Base-by-base conservation (phyloP, 37 sponge, comb jelly and placozoan genomes). In the Oscarella lobularis region DNA sequence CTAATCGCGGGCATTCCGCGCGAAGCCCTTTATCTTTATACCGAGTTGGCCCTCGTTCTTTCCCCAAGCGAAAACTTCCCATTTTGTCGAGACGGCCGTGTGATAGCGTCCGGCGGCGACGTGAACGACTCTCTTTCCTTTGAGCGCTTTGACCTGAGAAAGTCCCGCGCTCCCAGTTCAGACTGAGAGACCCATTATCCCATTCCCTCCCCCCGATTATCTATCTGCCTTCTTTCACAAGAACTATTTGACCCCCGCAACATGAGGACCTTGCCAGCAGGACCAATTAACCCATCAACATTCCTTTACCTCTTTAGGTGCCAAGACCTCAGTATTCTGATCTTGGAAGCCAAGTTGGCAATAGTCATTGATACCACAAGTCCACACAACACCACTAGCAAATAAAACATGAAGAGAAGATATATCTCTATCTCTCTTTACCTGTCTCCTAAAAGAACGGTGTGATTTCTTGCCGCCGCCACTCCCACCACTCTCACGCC, bases 321-420 rank as follows among this genome's bases (percentile, higher is more conserved):
- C n/a, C n/a, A n/a, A n/a, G n/a, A n/a, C n/a, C n/a, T n/a, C n/a
- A n/a, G n/a, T n/a, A n/a, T n/a, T n/a, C n/a, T n/a, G n/a, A n/a
- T n/a, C n/a, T n/a, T n/a, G n/a, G 1, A 75, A 79, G 3, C 91
- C 95, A 27, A 94, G 82, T 73, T 94, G 95, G 33, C 83, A 78
- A 36, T 77, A 83, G 36, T 88, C 91, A 90, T 94, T 94, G 33
- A 87, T 38, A 31, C 95, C 95, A 87, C 91, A 94, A 0, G 95
- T 83, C 72, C 79, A 90, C 39, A 91, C 86, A 33, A 38, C 41
- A 2, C 92, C 92, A 78, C 86, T 87, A 48, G 20, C 9, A 9
- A 48, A 27, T 9, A 9, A 48, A 9, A 27, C 9, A 27, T 48
- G 14, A 48, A 9, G 20, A 20, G 9, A 48, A 48, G 60, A 30